A percentile compares a stretch with the other conserved stretches of the same genome.
These are phyloP conservation scores for Macaca nemestrina DNA, from an alignment of 2,113 vertebrate species.

Conservation along the genomic window DNA sequence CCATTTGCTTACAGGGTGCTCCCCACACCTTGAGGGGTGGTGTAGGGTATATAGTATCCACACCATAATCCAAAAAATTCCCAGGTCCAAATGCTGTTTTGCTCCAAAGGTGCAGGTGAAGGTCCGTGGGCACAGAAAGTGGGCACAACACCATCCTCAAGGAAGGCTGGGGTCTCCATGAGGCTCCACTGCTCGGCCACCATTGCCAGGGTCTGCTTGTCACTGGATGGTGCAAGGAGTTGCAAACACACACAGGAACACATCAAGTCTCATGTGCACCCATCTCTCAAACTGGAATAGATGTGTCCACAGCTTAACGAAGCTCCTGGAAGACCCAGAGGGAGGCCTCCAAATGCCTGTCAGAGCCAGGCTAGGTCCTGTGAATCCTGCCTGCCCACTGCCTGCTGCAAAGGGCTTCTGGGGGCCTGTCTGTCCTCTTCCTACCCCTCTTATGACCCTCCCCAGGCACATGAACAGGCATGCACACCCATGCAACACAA, in stretches of 20 bases:
- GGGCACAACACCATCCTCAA: neutral
- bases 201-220: fast-evolving
- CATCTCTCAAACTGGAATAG: neutral
- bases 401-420: neutral
- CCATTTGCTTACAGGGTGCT: neutral
- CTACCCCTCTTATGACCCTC: too few species aligned
- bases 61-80: neutral
- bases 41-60: too few species aligned
- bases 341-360: neutral
- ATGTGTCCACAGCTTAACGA: neutral
- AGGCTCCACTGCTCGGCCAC: fast-evolving
- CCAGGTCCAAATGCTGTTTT: neutral
- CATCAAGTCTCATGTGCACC: too few species aligned
- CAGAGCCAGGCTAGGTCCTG: neutral
- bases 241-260: neutral
- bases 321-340: neutral
- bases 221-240: fast-evolving
- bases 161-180: neutral
- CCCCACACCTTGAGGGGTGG: neutral
- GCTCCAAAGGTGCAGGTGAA: neutral
- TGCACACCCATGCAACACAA: neutral
- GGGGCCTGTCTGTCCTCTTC: neutral
- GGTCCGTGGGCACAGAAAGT: neutral
- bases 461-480: too few species aligned
- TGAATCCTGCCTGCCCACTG: neutral